phyloP scores from a whole-genome alignment of 2,797 vertebrate genomes.

The Coreius guichenoti region DNA sequence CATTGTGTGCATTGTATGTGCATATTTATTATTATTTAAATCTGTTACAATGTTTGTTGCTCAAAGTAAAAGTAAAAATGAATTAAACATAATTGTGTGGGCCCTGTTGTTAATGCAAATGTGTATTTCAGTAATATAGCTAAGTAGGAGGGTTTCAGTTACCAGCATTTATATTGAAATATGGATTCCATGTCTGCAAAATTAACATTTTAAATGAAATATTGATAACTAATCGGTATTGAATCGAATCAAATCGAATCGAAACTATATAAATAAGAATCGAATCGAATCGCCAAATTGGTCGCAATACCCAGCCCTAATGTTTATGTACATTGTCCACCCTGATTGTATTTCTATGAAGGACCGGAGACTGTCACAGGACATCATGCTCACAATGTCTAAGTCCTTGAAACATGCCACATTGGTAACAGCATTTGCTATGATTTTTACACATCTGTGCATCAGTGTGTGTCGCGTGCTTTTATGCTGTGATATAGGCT shows the following conservation, averaged over 20 bases:
- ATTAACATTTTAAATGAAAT: too few species aligned
- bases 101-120: too few species aligned
- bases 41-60: too few species aligned
- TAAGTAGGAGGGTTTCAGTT: neutral
- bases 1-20: too few species aligned
- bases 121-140: neutral
- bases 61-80: too few species aligned
- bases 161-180: neutral
- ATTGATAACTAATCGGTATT: too few species aligned
- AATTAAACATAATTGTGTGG: too few species aligned
- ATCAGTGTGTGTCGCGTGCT: neutral
- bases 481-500: constrained; percentile 7
- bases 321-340: neutral
- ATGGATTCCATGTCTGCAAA: neutral
- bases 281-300: too few species aligned
- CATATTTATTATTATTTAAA: neutral
- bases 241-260: too few species aligned
- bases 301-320: too few species aligned
- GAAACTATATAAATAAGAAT: too few species aligned
- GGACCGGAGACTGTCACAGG: neutral
- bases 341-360: neutral
- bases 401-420: constrained; percentile 15
- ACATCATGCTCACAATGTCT: neutral
- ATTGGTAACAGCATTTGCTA: neutral
- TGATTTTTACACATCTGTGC: constrained; percentile 11